Conservation (phyloP, 2,797 vertebrate species). For the Simalia tracyae region DNA sequence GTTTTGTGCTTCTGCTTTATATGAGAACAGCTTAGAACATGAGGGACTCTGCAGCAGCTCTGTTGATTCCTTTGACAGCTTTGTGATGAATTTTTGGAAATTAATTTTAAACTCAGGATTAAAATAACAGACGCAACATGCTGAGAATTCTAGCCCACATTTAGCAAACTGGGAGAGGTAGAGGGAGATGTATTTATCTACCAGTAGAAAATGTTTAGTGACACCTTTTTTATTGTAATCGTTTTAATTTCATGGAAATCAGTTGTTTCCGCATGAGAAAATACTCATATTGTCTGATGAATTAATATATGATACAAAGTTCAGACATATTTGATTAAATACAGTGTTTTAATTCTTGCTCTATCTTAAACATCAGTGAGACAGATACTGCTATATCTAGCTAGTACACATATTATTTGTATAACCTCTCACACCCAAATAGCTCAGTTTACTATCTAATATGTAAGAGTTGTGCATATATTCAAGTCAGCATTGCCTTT, state of each 20-base stretch:
- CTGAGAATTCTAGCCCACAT: conserved; percentile 9
- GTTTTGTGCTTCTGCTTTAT: conserved; percentile 44
- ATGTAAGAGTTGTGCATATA: neutral
- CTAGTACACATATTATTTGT: neutral
- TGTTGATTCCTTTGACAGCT: conserved; percentile 40
- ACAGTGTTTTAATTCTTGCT: neutral
- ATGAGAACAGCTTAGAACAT: conserved; percentile 31
- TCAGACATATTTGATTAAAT: neutral
- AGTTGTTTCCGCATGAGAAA: neutral
- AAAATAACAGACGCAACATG: conserved; percentile 30
- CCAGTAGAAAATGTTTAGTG: conserved; percentile 3
- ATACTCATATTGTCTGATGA: neutral
- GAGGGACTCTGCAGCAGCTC: neutral
- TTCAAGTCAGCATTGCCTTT: neutral
- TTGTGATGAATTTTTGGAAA: conserved; percentile 37
- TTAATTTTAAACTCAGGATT: conserved; percentile 32
- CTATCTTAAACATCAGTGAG: neutral
- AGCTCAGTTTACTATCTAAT: neutral
- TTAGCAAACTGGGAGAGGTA: conserved; percentile 10
- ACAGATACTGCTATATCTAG: neutral
- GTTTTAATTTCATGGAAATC: conserved; percentile 9
- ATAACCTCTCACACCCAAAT: neutral
- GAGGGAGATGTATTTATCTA: neutral
- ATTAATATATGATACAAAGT: neutral
- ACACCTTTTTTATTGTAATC: neutral